phyloP scores from a whole-genome alignment of 2,797 vertebrate genomes.

The Channallabes apus region DNA sequence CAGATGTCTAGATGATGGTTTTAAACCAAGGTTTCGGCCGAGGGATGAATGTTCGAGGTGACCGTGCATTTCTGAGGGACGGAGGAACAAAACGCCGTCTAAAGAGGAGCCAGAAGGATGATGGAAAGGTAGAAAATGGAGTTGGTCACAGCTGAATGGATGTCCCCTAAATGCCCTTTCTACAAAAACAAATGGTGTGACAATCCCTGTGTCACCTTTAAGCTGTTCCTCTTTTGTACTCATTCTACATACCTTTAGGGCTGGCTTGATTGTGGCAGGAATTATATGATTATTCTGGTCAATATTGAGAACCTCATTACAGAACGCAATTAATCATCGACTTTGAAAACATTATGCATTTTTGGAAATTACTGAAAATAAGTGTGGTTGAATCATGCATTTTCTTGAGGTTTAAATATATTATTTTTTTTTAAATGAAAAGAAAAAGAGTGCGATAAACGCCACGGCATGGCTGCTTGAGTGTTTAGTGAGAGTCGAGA shows the following conservation, averaged over 20 bases:
- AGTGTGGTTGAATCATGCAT: too few species aligned
- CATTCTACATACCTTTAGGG: not conserved
- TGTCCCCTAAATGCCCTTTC: conserved; percentile 38
- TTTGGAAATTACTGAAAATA: too few species aligned
- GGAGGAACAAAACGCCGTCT: conserved; percentile 39
- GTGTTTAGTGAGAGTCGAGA: too few species aligned
- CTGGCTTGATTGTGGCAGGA: too few species aligned
- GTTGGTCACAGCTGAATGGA: conserved; percentile 41
- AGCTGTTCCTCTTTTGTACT: not conserved
- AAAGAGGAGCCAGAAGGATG: conserved; percentile 45
- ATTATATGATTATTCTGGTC: too few species aligned
- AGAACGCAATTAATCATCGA: too few species aligned
- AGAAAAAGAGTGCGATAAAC: too few species aligned
- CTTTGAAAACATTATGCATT: too few species aligned
- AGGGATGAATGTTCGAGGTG: not conserved
- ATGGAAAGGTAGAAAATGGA: conserved; percentile 50
- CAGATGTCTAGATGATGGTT: conserved; percentile 55
- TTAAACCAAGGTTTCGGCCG: conserved; percentile 27
- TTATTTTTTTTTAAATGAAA: too few species aligned
- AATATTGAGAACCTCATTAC: too few species aligned
- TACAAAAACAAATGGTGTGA: not conserved
- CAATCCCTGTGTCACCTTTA: not conserved
- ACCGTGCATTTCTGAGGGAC: conserved; percentile 36
- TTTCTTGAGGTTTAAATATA: too few species aligned
- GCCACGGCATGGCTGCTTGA: too few species aligned